phyloP scores from a whole-genome alignment of 2,113 vertebrate species.

The Oenanthe melanoleuca region DNA sequence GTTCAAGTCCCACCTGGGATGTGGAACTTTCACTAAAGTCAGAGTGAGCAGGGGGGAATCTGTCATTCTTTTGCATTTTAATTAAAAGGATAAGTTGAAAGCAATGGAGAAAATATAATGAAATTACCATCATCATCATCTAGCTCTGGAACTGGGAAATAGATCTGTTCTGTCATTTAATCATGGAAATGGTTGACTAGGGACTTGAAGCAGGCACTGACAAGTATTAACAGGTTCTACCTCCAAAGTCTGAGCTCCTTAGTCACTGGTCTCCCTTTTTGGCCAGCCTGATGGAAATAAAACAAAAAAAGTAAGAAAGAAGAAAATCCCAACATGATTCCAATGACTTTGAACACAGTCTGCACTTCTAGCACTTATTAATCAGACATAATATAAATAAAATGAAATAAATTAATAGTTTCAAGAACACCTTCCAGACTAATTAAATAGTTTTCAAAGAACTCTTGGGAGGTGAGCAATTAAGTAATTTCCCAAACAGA shows the following conservation, averaged over 20 bases:
- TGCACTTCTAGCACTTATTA: not conserved
- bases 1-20: conserved; percentile 44
- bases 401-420: conserved; percentile 15
- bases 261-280: not conserved
- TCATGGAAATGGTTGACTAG: not conserved
- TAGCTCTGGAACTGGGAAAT: conserved; percentile 14
- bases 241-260: not conserved
- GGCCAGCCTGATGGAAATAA: not conserved
- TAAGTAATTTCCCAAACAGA: conserved; percentile 48
- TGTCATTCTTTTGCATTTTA: conserved; percentile 51
- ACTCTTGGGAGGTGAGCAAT: conserved; percentile 39
- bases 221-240: not conserved
- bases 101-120: conserved; percentile 45
- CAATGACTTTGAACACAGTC: conserved; percentile 33
- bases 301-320: not conserved
- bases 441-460: conserved; percentile 40
- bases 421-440: conserved; percentile 42
- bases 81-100: conserved; percentile 64
- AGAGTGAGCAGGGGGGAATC: not conserved
- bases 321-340: not conserved
- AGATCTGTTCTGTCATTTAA: not conserved
- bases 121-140: conserved; percentile 19
- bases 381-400: conserved; percentile 44
- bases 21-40: conserved; percentile 45
- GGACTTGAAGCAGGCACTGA: not conserved